Conservation (phyloP, 2,888 invertebrate genomes). For the Drosophila limbata region DNA sequence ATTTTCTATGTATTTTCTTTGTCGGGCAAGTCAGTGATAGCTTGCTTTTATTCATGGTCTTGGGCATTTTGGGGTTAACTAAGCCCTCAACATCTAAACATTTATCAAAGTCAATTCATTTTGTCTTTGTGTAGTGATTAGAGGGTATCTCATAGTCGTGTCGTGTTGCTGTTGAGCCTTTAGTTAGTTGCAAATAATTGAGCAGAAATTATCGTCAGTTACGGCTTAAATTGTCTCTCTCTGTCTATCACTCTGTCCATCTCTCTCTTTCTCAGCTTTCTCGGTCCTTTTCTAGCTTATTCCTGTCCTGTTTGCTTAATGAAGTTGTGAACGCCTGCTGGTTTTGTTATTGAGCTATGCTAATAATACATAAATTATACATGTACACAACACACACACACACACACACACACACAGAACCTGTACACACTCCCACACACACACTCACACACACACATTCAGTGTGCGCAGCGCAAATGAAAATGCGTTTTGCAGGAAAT, state of each 20-base stretch:
- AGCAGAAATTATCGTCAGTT: constrained; percentile 15
- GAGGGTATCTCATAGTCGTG: neutral
- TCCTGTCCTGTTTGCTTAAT: constrained; percentile 26
- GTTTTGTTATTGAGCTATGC: constrained; percentile 42
- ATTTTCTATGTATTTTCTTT: too few species aligned
- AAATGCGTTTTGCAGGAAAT: constrained; percentile 39
- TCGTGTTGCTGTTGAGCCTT: neutral
- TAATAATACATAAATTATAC: constrained; percentile 63
- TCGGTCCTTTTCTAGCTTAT: constrained; percentile 1
- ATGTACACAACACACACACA: constrained; percentile 15
- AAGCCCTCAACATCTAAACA: too few species aligned
- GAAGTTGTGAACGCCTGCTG: constrained; percentile 17
- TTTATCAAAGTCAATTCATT: too few species aligned
- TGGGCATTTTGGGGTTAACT: too few species aligned
- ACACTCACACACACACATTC: neutral
- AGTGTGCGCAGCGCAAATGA: neutral
- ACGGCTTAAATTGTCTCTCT: constrained; percentile 11
- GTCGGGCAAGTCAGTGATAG: too few species aligned
- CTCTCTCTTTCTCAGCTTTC: neutral
- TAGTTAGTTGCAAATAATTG: constrained; percentile 18
- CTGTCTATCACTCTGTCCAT: neutral
- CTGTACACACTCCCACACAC: neutral
- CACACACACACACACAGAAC: neutral
- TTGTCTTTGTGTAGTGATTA: neutral
- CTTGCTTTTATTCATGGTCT: too few species aligned